Evolutionary conservation across 2,888 invertebrate species (phyloP), one percentile per base, ranked within the genome.

Genomic region (Andrena minutula): DNA sequence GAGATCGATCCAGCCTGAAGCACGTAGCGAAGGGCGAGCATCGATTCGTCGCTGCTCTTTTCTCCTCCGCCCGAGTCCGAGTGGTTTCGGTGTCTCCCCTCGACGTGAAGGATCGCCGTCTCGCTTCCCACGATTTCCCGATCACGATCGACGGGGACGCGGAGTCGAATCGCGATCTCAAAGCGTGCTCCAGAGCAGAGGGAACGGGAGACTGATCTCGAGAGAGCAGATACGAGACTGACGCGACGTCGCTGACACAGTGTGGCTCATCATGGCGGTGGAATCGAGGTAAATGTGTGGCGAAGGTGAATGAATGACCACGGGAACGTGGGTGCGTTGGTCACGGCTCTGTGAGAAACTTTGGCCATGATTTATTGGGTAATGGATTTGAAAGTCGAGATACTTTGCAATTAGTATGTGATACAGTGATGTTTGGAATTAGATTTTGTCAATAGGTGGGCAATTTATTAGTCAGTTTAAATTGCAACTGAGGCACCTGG

Each of bases 281-380:
- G 88, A 88, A 74, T 83, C 84, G 70, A 88, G 88, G 88, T 86
- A 83, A 84, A 60, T 68, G 56, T 5, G 26, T 2, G 28, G 20
- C 2, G 5, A 51, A 16, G 6, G 41, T 41, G 20, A 66, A 35
- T 20, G 20, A 28, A 56, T 26, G 56, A 0, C 10, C 30, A 30
- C 47, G 47, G 47, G 30, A 23, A 30, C 16, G n/a, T 4, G 32
- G 20, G 32, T 60, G 20, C n/a, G 60, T 60, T 16, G 60, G 60
- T 60, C 30, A 28, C 8, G 32, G 3, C 23, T 56, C 12, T 10
- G 10, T 8, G 56, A 56, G 56, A 20, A 56, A 56, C 3, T 26
- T 41, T 23, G 1, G 10, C 26, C 23, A 1, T 26, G 26, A 23
- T 56, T 56, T 26, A n/a, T 51, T n/a, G 51, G 0, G 51, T 8